phyloP scores from a whole-genome alignment of 2,888 invertebrate species.

The Diaprepes abbreviatus region DNA sequence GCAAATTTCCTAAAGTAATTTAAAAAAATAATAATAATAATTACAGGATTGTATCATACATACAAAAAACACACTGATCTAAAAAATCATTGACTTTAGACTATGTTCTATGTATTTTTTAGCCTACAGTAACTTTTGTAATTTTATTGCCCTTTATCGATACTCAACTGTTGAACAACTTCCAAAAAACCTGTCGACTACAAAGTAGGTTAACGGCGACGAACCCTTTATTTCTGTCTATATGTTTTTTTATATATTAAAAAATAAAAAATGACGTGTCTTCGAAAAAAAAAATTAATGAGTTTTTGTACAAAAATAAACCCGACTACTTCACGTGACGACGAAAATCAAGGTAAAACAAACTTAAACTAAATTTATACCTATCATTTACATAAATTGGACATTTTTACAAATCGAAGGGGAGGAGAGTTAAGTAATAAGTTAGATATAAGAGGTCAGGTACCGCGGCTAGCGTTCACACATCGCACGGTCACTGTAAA shows the following conservation, averaged over 20 bases:
- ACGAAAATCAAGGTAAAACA: constrained; percentile 53
- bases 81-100: constrained; percentile 53
- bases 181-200: constrained; percentile 35
- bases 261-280: constrained; percentile 30
- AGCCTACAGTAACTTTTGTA: constrained; percentile 55
- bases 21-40: constrained; percentile 36
- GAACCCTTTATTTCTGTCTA: constrained; percentile 34
- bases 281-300: constrained; percentile 36
- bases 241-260: constrained; percentile 20
- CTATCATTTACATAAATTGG: constrained; percentile 70
- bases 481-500: constrained; percentile 61
- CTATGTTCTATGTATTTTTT: constrained; percentile 57
- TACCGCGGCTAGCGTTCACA: constrained; percentile 62
- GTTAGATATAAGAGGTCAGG: constrained; percentile 62
- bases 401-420: constrained; percentile 69
- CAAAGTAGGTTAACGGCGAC: constrained; percentile 36
- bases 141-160: constrained; percentile 63
- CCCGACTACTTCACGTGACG: constrained; percentile 45
- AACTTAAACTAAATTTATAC: constrained; percentile 69
- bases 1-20: constrained; percentile 53
- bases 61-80: constrained; percentile 50
- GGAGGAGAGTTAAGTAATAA: constrained; percentile 65
- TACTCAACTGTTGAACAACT: constrained; percentile 51
- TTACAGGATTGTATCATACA: constrained; percentile 45
- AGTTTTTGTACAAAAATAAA: constrained; percentile 49